Conservation (phyloP, 2,888 invertebrate genomes). For the Philaethria dido region DNA sequence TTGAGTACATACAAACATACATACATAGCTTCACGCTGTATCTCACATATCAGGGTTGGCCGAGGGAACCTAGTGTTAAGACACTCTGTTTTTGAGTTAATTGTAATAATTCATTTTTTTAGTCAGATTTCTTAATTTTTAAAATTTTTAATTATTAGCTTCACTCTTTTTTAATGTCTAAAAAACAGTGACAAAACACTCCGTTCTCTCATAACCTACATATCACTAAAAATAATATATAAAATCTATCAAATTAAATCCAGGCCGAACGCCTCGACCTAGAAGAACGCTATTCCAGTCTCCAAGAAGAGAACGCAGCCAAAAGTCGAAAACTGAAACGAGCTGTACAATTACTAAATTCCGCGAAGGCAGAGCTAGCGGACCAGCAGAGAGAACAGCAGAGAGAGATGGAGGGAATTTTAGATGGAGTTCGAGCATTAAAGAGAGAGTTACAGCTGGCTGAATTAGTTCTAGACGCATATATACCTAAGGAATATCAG, state of each 20-base stretch:
- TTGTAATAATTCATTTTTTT: too few relatives aligned
- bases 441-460: constrained; percentile 95
- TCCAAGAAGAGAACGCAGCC: constrained; percentile 97
- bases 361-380: constrained; percentile 92
- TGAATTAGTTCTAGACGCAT: constrained; percentile 94
- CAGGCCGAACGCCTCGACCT: constrained; percentile 94
- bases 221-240: background rate
- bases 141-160: too few relatives aligned
- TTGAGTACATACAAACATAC: too few relatives aligned
- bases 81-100: too few relatives aligned
- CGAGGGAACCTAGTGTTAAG: too few relatives aligned
- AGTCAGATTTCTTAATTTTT: too few relatives aligned
- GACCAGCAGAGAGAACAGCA: constrained; percentile 97
- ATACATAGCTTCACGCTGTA: too few relatives aligned
- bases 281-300: constrained; percentile 96
- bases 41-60: too few relatives aligned
- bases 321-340: constrained; percentile 96
- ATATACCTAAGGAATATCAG: constrained; percentile 97
- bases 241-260: background rate
- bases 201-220: too few relatives aligned
- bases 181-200: too few relatives aligned
- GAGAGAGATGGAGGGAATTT: constrained; percentile 97
- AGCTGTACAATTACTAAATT: constrained; percentile 93
- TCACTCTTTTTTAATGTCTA: too few relatives aligned
- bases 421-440: constrained; percentile 96